These are phyloP conservation scores for Standfussiana lucernea DNA, from an alignment of 2,888 invertebrate genomes.

Conservation along the genomic window DNA sequence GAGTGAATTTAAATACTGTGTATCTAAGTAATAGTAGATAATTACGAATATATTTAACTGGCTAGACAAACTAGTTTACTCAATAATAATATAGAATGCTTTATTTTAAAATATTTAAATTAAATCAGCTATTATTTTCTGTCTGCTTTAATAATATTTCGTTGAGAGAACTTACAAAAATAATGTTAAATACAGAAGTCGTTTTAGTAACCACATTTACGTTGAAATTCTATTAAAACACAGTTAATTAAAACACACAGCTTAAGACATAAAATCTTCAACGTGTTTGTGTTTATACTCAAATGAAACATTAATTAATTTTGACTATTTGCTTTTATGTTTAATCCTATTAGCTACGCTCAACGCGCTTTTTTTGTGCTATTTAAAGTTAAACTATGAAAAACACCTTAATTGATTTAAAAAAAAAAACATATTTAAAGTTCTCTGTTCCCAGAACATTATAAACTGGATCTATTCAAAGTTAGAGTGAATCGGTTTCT, in stretches of 20 bases:
- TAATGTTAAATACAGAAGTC: background rate
- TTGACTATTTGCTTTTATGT: slow-evolving; percentile 30
- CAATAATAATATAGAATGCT: background rate
- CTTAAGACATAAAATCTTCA: slow-evolving; percentile 17
- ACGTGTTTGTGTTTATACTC: slow-evolving; percentile 12
- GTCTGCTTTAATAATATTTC: background rate
- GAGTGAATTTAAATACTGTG: background rate
- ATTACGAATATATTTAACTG: slow-evolving; percentile 11
- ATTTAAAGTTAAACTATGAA: background rate
- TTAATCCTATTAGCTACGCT: slow-evolving; percentile 3
- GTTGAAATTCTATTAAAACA: background rate
- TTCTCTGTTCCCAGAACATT: background rate
- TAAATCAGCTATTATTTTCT: background rate
- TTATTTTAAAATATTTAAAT: background rate
- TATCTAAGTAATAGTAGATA: slow-evolving; percentile 15
- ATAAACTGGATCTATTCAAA: background rate
- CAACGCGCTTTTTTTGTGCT: slow-evolving; percentile 2
- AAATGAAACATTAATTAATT: slow-evolving; percentile 33
- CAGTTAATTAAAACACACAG: slow-evolving; percentile 31
- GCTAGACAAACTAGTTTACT: slow-evolving; percentile 8
- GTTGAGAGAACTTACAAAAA: background rate
- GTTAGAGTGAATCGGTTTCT: background rate
- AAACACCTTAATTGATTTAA: background rate
- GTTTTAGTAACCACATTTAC: background rate
- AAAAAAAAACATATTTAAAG: background rate